phyloP scores from a whole-genome alignment of 2,888 invertebrate species.

The Drepana falcataria region DNA sequence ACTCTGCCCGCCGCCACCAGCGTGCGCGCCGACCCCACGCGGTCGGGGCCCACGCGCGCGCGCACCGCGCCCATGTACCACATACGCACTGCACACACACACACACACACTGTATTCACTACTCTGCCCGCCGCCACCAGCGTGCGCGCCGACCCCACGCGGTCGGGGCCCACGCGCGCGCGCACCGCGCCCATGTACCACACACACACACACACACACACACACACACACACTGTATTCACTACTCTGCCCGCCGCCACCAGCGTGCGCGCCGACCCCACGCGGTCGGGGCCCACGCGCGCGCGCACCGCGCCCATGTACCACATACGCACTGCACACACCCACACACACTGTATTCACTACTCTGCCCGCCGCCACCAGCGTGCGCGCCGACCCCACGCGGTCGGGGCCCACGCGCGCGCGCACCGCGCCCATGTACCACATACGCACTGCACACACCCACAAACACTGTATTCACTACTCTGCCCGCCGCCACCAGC shows the following conservation, averaged over 20 bases:
- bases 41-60: conserved; percentile 69
- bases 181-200: conserved; percentile 22
- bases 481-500: no score
- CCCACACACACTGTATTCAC: not conserved
- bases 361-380: conserved; percentile 2
- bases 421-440: conserved; percentile 9
- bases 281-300: conserved; percentile 12
- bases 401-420: conserved; percentile 12
- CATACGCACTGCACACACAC: not conserved
- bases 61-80: conserved; percentile 22
- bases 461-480: not conserved
- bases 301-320: conserved; percentile 10
- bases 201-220: no score
- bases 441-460: not conserved
- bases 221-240: conserved; percentile 10
- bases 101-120: conserved; percentile 7
- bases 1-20: conserved; percentile 88
- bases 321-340: not conserved
- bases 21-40: conserved; percentile 93
- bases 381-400: conserved; percentile 4
- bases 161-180: conserved; percentile 44
- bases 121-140: conserved; percentile 84
- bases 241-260: conserved; percentile 14
- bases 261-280: conserved; percentile 2
- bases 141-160: conserved; percentile 93